phyloP scores from a whole-genome alignment of 2,797 vertebrate genomes.

The Sciurus carolinensis region DNA sequence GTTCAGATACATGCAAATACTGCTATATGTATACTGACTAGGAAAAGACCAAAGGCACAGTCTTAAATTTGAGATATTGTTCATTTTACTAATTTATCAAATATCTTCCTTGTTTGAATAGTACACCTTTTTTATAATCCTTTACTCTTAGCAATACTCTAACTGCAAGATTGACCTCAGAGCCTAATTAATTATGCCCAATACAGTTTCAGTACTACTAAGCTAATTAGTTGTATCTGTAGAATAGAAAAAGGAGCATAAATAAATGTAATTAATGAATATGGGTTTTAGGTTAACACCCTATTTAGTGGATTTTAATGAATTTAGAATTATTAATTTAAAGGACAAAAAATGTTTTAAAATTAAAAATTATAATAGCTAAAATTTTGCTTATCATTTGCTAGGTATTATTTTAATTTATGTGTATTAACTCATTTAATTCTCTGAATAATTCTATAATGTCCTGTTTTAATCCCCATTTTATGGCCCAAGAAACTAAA shows the following conservation, averaged over 20 bases:
- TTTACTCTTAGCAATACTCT: conserved; percentile 24
- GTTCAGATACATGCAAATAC: conserved; percentile 41
- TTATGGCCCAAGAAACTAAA: conserved; percentile 58
- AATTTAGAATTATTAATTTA: conserved; percentile 23
- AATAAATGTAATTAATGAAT: conserved; percentile 44
- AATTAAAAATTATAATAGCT: conserved; percentile 37
- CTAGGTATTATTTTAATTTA: not conserved
- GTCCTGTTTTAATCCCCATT: not conserved
- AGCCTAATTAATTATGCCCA: conserved; percentile 13
- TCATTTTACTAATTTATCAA: conserved; percentile 56
- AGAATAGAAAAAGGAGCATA: conserved; percentile 1
- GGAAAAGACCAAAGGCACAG: conserved; percentile 32
- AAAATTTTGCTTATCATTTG: conserved; percentile 40
- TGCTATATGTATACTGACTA: not conserved
- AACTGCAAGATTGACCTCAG: not conserved
- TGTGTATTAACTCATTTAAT: conserved; percentile 41
- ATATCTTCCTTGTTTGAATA: conserved; percentile 19
- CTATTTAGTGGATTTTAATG: conserved; percentile 29
- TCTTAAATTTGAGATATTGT: conserved; percentile 6
- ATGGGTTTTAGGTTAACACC: conserved; percentile 43
- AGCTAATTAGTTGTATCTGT: conserved; percentile 37
- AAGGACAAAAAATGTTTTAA: conserved; percentile 14
- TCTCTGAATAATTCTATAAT: conserved; percentile 26
- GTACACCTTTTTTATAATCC: conserved; percentile 30
- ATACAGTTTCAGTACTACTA: conserved; percentile 8